Evolutionary conservation across 1,140 invertebrate species (phyloP).

Genomic region (Ceratina calcarata): DNA sequence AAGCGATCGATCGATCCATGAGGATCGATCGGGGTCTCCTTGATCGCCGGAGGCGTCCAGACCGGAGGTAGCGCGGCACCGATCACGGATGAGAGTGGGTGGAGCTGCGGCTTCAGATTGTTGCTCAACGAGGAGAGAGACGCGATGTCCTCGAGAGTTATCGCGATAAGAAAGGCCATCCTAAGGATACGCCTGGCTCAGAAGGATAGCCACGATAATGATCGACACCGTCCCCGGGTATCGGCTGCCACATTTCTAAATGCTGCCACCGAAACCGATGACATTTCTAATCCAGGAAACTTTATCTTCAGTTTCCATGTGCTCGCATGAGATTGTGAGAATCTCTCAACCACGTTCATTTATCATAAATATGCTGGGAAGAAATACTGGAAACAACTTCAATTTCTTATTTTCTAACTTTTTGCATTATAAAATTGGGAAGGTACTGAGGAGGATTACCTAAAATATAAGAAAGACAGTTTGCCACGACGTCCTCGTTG

Average conservation of each 20-base stretch:
- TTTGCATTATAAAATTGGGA: no score
- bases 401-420: neutral
- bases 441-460: no score
- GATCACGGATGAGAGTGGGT: conserved; percentile 67
- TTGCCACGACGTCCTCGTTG: neutral
- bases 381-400: no score
- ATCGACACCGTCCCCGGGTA: conserved; percentile 54
- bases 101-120: conserved; percentile 51
- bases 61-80: conserved; percentile 55
- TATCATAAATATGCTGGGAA: no score
- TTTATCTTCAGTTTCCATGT: neutral
- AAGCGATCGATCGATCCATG: conserved; percentile 32
- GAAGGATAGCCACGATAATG: conserved; percentile 55
- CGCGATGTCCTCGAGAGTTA: conserved; percentile 68
- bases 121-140: conserved; percentile 62
- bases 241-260: conserved; percentile 55
- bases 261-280: conserved; percentile 46
- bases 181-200: conserved; percentile 73
- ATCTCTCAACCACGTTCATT: no score
- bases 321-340: no score
- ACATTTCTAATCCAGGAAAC: conserved; percentile 11
- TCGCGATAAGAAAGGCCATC: conserved; percentile 79
- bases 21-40: conserved; percentile 57
- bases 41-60: conserved; percentile 61
- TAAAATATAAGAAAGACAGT: no score